A percentile compares a stretch with the other conserved stretches of the same genome.
These are phyloP conservation scores for Drosophila ercepeae DNA, from an alignment of 1,140 invertebrate genomes.

Conservation along the genomic window DNA sequence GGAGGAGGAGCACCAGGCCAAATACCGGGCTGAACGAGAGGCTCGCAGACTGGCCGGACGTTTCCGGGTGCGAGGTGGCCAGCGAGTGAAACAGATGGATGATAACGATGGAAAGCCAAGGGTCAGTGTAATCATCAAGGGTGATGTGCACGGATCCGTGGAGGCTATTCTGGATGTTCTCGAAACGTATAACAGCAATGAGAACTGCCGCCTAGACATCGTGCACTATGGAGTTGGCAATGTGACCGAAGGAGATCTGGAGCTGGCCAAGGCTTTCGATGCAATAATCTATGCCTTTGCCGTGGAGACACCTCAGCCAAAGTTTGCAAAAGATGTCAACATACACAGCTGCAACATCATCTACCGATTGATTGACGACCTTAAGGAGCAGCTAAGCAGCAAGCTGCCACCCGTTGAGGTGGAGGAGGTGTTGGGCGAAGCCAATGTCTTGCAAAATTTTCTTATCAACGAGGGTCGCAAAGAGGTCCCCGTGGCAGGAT, in stretches of 20 bases:
- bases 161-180: constrained; percentile 97
- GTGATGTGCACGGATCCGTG: constrained; percentile 95
- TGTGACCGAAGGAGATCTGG: constrained; percentile 92
- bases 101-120: constrained; percentile 83
- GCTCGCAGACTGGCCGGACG: constrained; percentile 86
- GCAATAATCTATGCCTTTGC: constrained; percentile 96
- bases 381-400: constrained; percentile 91
- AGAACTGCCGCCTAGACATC: constrained; percentile 91
- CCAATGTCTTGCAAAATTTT: constrained; percentile 93
- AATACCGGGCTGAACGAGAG: constrained; percentile 88
- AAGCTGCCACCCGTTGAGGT: constrained; percentile 88
- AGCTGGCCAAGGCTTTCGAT: constrained; percentile 93
- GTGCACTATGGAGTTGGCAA: constrained; percentile 95
- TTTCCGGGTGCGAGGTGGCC: constrained; percentile 84
- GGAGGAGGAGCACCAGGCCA: constrained; percentile 87
- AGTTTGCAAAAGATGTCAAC: constrained; percentile 84
- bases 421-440: constrained; percentile 93
- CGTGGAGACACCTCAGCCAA: constrained; percentile 85
- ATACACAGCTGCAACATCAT: constrained; percentile 93
- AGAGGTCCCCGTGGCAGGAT: constrained; percentile 94
- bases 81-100: constrained; percentile 85
- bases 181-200: constrained; percentile 92
- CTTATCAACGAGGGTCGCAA: constrained; percentile 92
- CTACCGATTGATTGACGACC: constrained; percentile 94
- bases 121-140: constrained; percentile 87